Evolutionary conservation across 1,140 invertebrate species (phyloP).

Genomic region (Brachionus koreanus): DNA sequence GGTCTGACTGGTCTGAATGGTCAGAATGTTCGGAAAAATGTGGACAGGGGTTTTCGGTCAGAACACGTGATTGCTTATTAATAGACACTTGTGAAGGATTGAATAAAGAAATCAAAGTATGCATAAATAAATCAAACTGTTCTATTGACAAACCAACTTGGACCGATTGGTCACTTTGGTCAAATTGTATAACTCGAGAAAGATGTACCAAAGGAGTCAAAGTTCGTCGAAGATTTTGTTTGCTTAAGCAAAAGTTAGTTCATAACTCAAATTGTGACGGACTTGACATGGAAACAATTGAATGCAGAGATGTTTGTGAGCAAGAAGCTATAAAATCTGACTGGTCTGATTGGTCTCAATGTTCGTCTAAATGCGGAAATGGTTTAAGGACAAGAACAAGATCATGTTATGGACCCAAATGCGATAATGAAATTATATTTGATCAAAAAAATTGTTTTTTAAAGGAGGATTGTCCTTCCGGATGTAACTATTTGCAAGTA

Average conservation of each 20-base stretch:
- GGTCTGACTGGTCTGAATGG: constrained; percentile 22
- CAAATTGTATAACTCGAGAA: constrained; percentile 5
- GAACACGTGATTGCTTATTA: not conserved
- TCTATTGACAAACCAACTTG: not conserved
- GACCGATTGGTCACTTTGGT: constrained; percentile 38
- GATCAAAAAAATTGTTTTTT: constrained; percentile 19
- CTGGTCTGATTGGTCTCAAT: constrained; percentile 5
- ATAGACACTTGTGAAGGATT: not conserved
- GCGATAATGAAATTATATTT: not conserved
- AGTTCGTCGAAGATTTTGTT: constrained; percentile 3
- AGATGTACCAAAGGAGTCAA: constrained; percentile 5
- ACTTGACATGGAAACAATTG: not conserved
- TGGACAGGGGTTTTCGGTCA: not conserved
- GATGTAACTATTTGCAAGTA: not conserved
- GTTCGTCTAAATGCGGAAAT: constrained; percentile 12
- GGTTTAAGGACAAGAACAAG: constrained; percentile 1
- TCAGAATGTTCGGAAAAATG: constrained; percentile 26
- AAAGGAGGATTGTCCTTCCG: not conserved
- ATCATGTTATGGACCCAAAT: not conserved
- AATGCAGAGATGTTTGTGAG: not conserved
- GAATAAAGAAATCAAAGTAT: not conserved
- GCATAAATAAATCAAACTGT: not conserved
- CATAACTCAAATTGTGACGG: not conserved
- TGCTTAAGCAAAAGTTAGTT: not conserved
- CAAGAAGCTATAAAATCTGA: not conserved